A percentile compares a stretch with the other conserved stretches of the same genome.
Evolutionary conservation across 2,888 invertebrate genomes (phyloP).

Genomic region (Poecilus cupreus): DNA sequence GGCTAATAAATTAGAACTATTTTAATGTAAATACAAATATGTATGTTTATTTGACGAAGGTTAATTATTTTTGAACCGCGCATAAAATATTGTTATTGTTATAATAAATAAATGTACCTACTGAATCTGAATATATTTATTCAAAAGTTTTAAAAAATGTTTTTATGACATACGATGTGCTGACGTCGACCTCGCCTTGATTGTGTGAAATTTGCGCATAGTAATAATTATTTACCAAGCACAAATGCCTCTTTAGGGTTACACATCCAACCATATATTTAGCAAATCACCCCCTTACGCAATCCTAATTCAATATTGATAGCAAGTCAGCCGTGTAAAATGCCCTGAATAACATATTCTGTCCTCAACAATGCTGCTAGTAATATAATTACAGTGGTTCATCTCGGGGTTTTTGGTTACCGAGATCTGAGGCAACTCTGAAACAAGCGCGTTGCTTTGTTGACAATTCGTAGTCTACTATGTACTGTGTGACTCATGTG

Average conservation of each 20-base stretch:
- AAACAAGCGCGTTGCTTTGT: not conserved
- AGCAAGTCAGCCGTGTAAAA: constrained; percentile 23
- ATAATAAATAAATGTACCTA: too few relatives aligned
- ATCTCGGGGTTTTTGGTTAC: not conserved
- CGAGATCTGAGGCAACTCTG: not conserved
- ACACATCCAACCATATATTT: constrained; percentile 5
- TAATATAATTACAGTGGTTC: constrained; percentile 18
- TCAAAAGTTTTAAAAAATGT: too few relatives aligned
- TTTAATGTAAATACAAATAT: too few relatives aligned
- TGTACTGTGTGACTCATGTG: too few relatives aligned
- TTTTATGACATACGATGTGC: not conserved
- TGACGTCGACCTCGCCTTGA: not conserved
- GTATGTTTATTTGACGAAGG: too few relatives aligned
- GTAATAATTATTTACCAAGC: not conserved
- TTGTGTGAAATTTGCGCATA: not conserved
- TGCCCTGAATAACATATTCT: constrained; percentile 35
- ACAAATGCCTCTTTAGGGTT: constrained; percentile 19
- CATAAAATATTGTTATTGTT: too few relatives aligned
- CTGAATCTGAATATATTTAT: too few relatives aligned
- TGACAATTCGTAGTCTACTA: not conserved
- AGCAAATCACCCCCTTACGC: constrained; percentile 13
- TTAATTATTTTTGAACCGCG: too few relatives aligned
- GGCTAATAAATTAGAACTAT: too few relatives aligned
- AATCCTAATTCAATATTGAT: constrained; percentile 39
- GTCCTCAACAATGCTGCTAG: constrained; percentile 16